Evolutionary conservation across 2,113 vertebrate species (phyloP).

Genomic region (Centropus bengalensis): DNA sequence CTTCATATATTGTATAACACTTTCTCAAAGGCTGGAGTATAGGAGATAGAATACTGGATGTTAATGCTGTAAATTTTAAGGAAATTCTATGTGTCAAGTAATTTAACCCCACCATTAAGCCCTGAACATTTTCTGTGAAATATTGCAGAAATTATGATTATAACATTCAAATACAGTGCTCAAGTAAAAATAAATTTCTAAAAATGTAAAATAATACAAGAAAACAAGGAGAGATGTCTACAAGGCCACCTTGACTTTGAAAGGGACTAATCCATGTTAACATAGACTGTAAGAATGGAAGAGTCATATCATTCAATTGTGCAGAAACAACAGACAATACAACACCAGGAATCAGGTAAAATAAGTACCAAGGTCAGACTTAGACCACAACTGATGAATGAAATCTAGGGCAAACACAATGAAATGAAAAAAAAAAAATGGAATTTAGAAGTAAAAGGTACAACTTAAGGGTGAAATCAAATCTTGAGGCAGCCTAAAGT

Average conservation of each 20-base stretch:
- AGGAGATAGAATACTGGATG: neutral
- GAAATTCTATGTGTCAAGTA: neutral
- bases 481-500: neutral
- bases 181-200: neutral
- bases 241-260: neutral
- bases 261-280: neutral
- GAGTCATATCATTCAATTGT: neutral
- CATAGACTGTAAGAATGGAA: neutral
- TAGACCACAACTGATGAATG: neutral
- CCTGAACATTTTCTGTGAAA: neutral
- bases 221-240: neutral
- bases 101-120: neutral
- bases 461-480: neutral
- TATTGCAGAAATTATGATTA: neutral
- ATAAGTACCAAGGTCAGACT: neutral
- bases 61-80: neutral
- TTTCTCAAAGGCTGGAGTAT: neutral
- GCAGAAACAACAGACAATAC: neutral
- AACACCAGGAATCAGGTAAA: neutral
- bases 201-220: neutral
- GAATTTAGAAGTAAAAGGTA: neutral
- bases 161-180: neutral
- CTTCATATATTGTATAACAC: accelerated
- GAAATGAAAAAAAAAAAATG: neutral
- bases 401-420: neutral